Evolutionary conservation across 2,888 invertebrate species (phyloP), one percentile per base, ranked within the genome.

Genomic region (Leucophora obtusa): DNA sequence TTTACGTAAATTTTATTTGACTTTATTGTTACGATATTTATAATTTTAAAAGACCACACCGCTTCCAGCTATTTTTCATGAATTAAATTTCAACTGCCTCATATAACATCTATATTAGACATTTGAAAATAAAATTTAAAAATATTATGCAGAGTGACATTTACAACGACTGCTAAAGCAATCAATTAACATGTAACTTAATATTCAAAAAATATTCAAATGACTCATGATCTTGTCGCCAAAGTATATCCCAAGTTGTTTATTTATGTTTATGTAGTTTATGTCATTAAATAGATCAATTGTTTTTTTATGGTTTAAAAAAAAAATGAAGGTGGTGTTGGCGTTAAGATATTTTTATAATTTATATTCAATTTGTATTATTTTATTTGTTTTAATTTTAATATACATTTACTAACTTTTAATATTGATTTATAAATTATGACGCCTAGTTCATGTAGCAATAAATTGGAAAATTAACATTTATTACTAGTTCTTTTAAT

Each of bases 261-360:
- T 21, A 4, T 21, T 21, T 3, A 3, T 3, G 21, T 21, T 21
- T 21, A 21, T 21, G 4, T 21, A 4, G 21, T 21, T 21, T 21
- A 21, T 59, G 71, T 75, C 62, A 72, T 54, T 28, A 79, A 71
- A 75, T 68, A 75, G 60, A 76, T 72, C 72, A 80, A 68, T 54
- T 72, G 15, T 51, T 59, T 51, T n/a, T 3, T 28, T 28, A 28
- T 28, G 28, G 28, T 28, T 28, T 28, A 6, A 28, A 28, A 28
- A 6, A 28, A 28, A 7, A 7, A 28, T 3, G 3, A 56, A 15
- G 28, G 28, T 4, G 15, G 33, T 56, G 69, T 62, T 63, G 75
- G 69, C 69, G 62, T 21, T 6, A 28, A 28, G 28, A 6, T 21
- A 21, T 28, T 28, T 21, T 35, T 33, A 50, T 56, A 15, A 24